Evolutionary conservation across 1,140 invertebrate species (phyloP), one percentile per base, ranked within the genome.

Genomic region (Hycleus cichorii): DNA sequence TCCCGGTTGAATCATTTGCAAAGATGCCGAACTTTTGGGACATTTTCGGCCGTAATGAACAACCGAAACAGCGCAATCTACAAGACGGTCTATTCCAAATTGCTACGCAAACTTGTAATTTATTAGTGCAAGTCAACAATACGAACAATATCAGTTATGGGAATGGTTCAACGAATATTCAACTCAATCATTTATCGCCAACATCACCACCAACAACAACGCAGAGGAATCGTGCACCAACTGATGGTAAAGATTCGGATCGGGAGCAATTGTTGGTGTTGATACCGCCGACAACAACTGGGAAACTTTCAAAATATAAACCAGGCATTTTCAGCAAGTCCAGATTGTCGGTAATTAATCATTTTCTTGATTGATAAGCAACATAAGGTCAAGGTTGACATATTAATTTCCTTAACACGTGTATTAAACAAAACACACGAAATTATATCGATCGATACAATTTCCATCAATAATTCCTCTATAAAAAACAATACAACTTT

Each of bases 21-120:
- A 62, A 58, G 42, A 81, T 81, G 79, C 79, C 80, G 59, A 75
- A 76, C 42, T 76, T 79, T 71, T 81, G 80, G 80, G 79, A 81
- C 63, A 10, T 42, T 42, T 78, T 81, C 63, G 79, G 78, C 32
- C 60, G 74, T 45, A 56, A 43, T 32, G 32, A 11, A 7, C 52
- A 57, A 40, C 47, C 59, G 3, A 78, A 76, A 59, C 78, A 80
- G 38, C 76, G 80, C 48, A 85, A 86, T 70, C 72, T 86, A 43
- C 83, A 86, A 64, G 83, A 85, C 63, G 84, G 84, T 4, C 73
- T 86, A 3, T 85, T 84, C 69, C 84, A 86, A 76, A 86, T 86
- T 49, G 84, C 83, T 2, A 84, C 83, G 0, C 84, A 86, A 68
- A 85, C 84, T 54, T 86, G 84, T 62, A 84, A 83, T 67, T 82